These are phyloP conservation scores for Eristalis intricaria DNA, from an alignment of 2,888 invertebrate genomes.

Conservation along the genomic window DNA sequence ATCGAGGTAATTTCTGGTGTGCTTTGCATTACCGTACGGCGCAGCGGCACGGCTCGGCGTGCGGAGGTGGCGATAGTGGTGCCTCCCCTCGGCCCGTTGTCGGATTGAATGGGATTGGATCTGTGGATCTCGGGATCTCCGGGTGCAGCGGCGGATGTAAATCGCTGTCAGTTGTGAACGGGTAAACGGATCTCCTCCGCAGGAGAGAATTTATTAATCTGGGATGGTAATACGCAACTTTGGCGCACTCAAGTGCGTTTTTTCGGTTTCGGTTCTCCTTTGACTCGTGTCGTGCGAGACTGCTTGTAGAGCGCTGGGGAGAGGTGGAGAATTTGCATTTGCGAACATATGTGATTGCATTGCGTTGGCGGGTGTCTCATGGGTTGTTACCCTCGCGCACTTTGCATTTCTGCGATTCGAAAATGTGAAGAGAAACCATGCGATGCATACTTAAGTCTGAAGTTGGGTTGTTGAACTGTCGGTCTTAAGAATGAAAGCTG, in stretches of 20 bases:
- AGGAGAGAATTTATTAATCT: conserved; percentile 67
- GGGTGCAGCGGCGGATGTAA: conserved; percentile 50
- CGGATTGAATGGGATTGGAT: conserved; percentile 34
- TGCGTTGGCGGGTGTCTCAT: too few species aligned
- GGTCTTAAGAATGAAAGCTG: background rate
- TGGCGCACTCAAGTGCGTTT: conserved; percentile 40
- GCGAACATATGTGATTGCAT: conserved; percentile 16
- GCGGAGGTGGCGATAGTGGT: background rate
- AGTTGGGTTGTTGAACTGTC: too few species aligned
- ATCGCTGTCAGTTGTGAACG: conserved; percentile 22
- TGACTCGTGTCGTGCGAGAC: conserved; percentile 17
- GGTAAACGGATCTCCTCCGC: conserved; percentile 33
- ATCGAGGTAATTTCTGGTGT: conserved; percentile 66
- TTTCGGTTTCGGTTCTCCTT: conserved; percentile 20
- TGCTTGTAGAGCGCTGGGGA: too few species aligned
- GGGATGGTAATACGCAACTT: conserved; percentile 55
- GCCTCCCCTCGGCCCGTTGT: background rate
- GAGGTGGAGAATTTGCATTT: conserved; percentile 37
- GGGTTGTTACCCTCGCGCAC: too few species aligned
- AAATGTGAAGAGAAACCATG: too few species aligned
- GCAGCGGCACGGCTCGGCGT: too few species aligned
- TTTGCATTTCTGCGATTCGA: too few species aligned
- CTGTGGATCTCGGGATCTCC: background rate
- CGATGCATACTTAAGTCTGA: too few species aligned
- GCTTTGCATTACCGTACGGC: conserved; percentile 53